These are phyloP conservation scores for Dermatophagoides farinae DNA, from an alignment of 1,140 invertebrate genomes.

Conservation along the genomic window DNA sequence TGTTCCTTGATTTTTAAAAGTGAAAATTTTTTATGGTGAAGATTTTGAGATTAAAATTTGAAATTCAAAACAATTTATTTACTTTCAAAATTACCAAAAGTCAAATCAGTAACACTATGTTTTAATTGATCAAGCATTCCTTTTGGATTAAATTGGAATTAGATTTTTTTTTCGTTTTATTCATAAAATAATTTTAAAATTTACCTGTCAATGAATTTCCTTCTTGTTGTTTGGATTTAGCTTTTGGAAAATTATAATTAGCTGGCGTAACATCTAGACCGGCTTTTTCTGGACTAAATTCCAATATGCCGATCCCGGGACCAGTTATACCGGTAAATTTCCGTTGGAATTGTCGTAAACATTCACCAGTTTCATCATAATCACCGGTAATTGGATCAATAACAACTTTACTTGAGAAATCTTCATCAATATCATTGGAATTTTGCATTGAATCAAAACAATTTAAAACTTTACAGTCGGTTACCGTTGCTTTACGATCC, in stretches of 20 bases:
- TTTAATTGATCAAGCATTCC: constrained; percentile 10
- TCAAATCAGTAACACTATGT: constrained; percentile 8
- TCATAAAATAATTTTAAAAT: background rate
- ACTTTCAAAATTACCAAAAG: constrained; percentile 5
- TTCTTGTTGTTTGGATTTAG: constrained; percentile 21
- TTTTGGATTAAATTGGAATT: background rate
- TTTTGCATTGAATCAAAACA: constrained; percentile 13
- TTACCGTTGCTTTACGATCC: background rate
- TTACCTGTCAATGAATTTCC: background rate
- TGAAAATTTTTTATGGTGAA: too few relatives aligned
- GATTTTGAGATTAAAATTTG: too few relatives aligned
- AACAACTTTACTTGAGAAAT: constrained; percentile 12
- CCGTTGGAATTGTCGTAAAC: background rate
- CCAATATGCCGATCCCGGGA: constrained; percentile 35
- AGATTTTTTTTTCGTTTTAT: too few relatives aligned
- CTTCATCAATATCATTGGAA: constrained; percentile 7
- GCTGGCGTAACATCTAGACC: constrained; percentile 66
- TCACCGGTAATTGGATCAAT: constrained; percentile 19
- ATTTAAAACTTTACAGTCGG: background rate
- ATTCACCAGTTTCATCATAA: constrained; percentile 21
- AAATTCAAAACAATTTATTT: background rate
- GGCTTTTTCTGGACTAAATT: constrained; percentile 68
- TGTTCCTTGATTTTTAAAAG: background rate
- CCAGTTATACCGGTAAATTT: background rate
- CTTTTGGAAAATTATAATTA: constrained; percentile 46